These are phyloP conservation scores for Incurvaria masculella DNA, from an alignment of 2,888 invertebrate genomes.

Conservation along the genomic window DNA sequence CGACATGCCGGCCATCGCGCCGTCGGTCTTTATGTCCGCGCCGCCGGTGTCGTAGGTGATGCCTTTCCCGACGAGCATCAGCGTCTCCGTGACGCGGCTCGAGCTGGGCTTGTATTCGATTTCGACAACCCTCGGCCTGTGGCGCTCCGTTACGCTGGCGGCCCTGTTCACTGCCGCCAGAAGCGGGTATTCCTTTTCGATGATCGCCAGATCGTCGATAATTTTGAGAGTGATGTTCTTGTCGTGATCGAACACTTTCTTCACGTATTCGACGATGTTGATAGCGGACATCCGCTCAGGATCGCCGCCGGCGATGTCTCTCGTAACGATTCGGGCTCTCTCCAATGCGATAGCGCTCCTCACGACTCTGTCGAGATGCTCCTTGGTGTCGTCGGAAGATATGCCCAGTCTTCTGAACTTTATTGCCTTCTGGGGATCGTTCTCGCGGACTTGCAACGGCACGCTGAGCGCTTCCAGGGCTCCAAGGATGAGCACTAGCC, in stretches of 20 bases:
- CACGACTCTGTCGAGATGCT: slow-evolving; percentile 55
- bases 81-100: slow-evolving; percentile 59
- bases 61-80: slow-evolving; percentile 85
- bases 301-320: slow-evolving; percentile 69
- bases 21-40: slow-evolving; percentile 65
- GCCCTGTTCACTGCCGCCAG: slow-evolving; percentile 73
- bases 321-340: slow-evolving; percentile 56
- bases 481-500: slow-evolving; percentile 78
- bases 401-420: slow-evolving; percentile 64
- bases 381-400: slow-evolving; percentile 53
- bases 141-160: slow-evolving; percentile 63
- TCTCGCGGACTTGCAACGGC: slow-evolving; percentile 73
- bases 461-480: slow-evolving; percentile 86
- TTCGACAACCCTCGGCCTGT: slow-evolving; percentile 58
- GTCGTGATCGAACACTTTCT: slow-evolving; percentile 55
- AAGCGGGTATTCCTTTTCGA: slow-evolving; percentile 74
- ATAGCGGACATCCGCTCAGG: slow-evolving; percentile 88
- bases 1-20: slow-evolving; percentile 81
- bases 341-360: slow-evolving; percentile 63
- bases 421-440: slow-evolving; percentile 49
- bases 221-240: slow-evolving; percentile 62
- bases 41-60: slow-evolving; percentile 83
- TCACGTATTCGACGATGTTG: slow-evolving; percentile 73
- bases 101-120: slow-evolving; percentile 64
- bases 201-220: slow-evolving; percentile 55